Conservation (phyloP, 2,888 invertebrate species). For the Scrobipalpa costella region DNA sequence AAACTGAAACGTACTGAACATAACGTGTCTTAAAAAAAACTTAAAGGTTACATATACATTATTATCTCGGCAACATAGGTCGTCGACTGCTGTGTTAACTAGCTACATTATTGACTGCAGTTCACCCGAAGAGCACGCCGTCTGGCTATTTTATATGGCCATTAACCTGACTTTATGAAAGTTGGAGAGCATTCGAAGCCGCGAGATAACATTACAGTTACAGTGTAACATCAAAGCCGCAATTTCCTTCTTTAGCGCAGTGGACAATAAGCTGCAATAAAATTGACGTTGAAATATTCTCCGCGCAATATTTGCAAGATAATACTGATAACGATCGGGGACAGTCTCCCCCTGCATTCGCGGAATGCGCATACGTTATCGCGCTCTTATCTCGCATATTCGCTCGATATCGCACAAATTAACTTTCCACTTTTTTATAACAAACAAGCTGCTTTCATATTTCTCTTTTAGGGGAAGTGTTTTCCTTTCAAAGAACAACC, state of each 20-base stretch:
- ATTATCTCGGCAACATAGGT: too few species aligned
- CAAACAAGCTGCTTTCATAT: not conserved
- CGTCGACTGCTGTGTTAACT: not conserved
- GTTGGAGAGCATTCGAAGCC: slow-evolving; percentile 2
- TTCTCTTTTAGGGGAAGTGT: not conserved
- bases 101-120: not conserved
- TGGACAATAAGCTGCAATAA: slow-evolving; percentile 2
- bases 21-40: too few species aligned
- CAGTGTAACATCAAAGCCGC: not conserved
- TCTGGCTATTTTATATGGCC: slow-evolving; percentile 46
- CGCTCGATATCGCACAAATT: slow-evolving; percentile 32
- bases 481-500: not conserved
- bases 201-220: slow-evolving; percentile 6
- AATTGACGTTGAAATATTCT: slow-evolving; percentile 13
- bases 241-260: not conserved
- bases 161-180: slow-evolving; percentile 43
- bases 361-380: slow-evolving; percentile 32
- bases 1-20: too few species aligned
- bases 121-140: not conserved
- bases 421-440: slow-evolving; percentile 18
- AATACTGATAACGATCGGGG: slow-evolving; percentile 30
- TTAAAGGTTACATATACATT: too few species aligned
- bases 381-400: slow-evolving; percentile 32
- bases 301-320: slow-evolving; percentile 28
- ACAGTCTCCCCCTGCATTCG: slow-evolving; percentile 31